These are phyloP conservation scores for Agrenia bidenticulata DNA, from an alignment of 2,888 invertebrate species.

Conservation along the genomic window DNA sequence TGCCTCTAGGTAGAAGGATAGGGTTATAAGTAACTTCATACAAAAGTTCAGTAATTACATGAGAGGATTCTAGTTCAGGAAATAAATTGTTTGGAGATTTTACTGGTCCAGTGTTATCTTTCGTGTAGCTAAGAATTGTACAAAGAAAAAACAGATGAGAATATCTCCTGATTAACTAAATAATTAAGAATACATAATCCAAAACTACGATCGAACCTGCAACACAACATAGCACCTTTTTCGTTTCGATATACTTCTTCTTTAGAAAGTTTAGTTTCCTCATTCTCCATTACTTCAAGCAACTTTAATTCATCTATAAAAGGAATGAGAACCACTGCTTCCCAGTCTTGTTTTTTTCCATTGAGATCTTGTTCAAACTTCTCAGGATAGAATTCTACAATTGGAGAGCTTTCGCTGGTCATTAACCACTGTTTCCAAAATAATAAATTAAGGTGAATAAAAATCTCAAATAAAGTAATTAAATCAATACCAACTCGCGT, in stretches of 20 bases:
- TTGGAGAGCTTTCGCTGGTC: slow-evolving; percentile 73
- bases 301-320: slow-evolving; percentile 81
- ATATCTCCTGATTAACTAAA: no score
- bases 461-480: slow-evolving; percentile 7
- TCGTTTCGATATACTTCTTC: slow-evolving; percentile 75
- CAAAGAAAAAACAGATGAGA: no score
- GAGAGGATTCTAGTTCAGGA: slow-evolving; percentile 62
- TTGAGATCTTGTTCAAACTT: slow-evolving; percentile 93
- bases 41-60: slow-evolving; percentile 60
- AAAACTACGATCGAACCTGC: no score
- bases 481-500: slow-evolving; percentile 5
- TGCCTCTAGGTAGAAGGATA: slow-evolving; percentile 67
- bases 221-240: slow-evolving; percentile 85
- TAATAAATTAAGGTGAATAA: not conserved
- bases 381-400: slow-evolving; percentile 85
- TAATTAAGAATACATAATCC: no score
- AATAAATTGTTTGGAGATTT: slow-evolving; percentile 59
- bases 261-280: slow-evolving; percentile 65
- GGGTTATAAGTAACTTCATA: slow-evolving; percentile 64
- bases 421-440: slow-evolving; percentile 62
- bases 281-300: slow-evolving; percentile 73
- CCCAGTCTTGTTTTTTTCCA: slow-evolving; percentile 95
- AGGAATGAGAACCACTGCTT: slow-evolving; percentile 88
- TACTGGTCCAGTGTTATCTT: slow-evolving; percentile 46
- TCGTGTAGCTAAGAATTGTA: slow-evolving; percentile 31